Percentiles rank a stretch among this genome's conserved stretches.
These are phyloP conservation scores for Mimas tiliae DNA, from an alignment of 2,888 invertebrate genomes.

Conservation along the genomic window DNA sequence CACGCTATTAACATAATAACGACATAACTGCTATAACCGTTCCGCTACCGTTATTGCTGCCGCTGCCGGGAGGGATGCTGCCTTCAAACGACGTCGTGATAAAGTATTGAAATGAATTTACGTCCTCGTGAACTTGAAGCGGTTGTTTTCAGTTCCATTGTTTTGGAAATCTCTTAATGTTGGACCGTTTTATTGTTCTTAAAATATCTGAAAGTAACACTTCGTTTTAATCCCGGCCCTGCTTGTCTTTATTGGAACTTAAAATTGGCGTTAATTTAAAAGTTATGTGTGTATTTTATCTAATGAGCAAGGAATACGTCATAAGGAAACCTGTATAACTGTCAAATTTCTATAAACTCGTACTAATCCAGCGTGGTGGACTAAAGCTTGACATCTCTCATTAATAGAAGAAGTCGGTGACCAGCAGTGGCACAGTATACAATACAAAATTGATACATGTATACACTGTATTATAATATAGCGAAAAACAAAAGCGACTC, in stretches of 20 bases:
- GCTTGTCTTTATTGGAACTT: not conserved
- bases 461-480: too few species aligned
- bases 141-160: slow-evolving; percentile 13
- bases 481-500: too few species aligned
- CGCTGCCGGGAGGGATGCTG: not conserved
- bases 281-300: too few species aligned
- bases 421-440: too few species aligned
- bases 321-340: too few species aligned
- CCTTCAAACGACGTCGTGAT: slow-evolving; percentile 21
- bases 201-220: not conserved
- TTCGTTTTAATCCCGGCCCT: not conserved
- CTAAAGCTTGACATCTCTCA: too few species aligned
- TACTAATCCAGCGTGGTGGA: too few species aligned
- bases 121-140: slow-evolving; percentile 5
- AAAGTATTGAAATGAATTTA: slow-evolving; percentile 25
- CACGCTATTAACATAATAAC: slow-evolving; percentile 61
- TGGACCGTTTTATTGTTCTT: not conserved
- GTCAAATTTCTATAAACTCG: too few species aligned
- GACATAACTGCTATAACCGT: slow-evolving; percentile 46
- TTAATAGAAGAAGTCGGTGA: too few species aligned
- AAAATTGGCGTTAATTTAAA: too few species aligned
- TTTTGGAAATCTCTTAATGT: slow-evolving; percentile 9
- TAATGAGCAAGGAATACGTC: too few species aligned
- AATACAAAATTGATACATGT: too few species aligned
- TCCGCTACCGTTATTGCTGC: slow-evolving; percentile 8